These are phyloP conservation scores for Ictidomys tridecemlineatus DNA, from an alignment of 2,113 vertebrate genomes.

Conservation along the genomic window DNA sequence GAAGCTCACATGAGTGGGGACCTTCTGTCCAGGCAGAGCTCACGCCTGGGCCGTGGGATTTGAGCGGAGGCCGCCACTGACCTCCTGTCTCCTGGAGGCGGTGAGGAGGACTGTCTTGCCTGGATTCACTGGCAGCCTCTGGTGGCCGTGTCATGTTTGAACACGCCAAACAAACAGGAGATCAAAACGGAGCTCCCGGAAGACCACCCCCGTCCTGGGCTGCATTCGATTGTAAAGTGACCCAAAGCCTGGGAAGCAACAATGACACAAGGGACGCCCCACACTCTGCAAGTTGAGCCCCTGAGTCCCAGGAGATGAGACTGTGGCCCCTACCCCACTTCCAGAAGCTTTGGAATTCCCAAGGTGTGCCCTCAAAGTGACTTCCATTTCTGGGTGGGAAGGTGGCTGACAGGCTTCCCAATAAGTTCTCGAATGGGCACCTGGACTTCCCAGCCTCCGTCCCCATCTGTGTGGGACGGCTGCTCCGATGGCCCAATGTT, in stretches of 20 bases:
- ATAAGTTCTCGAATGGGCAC: neutral
- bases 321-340: rapidly evolving
- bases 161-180: neutral
- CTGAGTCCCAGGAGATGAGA: rapidly evolving
- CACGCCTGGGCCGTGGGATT: neutral
- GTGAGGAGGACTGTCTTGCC: too few species aligned
- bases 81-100: neutral
- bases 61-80: neutral
- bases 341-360: rapidly evolving
- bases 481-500: too few species aligned
- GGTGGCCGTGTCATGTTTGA: rapidly evolving
- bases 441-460: neutral
- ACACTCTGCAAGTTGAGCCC: rapidly evolving
- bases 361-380: rapidly evolving
- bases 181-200: too few species aligned
- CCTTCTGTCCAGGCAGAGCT: neutral
- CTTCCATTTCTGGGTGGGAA: neutral
- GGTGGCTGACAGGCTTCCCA: neutral
- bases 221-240: neutral
- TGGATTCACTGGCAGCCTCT: rapidly evolving
- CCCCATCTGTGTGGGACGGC: neutral
- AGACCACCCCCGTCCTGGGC: neutral
- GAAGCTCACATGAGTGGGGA: rapidly evolving
- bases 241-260: too few species aligned
- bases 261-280: neutral